Percentiles rank a stretch among this genome's conserved stretches.
Conservation (phyloP, 2,797 vertebrate species). For the Erethizon dorsatum region DNA sequence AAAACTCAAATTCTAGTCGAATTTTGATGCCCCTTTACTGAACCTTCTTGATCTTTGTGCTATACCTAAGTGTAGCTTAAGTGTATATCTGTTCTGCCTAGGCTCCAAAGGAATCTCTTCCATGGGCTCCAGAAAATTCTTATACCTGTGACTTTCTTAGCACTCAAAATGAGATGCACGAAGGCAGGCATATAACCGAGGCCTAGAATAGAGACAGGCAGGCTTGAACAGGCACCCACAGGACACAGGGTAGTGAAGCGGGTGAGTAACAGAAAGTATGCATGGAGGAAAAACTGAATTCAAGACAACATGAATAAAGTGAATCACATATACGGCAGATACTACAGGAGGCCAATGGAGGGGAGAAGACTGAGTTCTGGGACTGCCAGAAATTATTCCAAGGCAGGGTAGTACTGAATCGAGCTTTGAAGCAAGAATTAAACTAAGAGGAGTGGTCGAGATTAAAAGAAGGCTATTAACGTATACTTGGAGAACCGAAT, state of each 20-base stretch:
- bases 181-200: background rate
- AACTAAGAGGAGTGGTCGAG: background rate
- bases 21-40: background rate
- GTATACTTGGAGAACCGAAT: background rate
- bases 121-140: background rate
- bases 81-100: background rate
- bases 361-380: background rate
- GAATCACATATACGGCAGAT: background rate
- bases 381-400: background rate
- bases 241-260: background rate
- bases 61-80: background rate
- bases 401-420: background rate
- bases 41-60: background rate
- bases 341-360: background rate
- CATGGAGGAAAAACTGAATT: background rate
- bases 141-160: background rate
- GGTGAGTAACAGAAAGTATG: background rate
- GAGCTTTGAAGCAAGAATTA: conserved; percentile 34
- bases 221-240: background rate
- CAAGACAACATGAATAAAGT: background rate
- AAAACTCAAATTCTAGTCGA: conserved; percentile 36
- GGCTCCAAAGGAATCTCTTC: background rate
- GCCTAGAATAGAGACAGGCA: background rate
- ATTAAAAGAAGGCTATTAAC: background rate
- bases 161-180: background rate